Evolutionary conservation across 2,888 invertebrate species (phyloP).

Genomic region (Sinodicranocentrus sp.): DNA sequence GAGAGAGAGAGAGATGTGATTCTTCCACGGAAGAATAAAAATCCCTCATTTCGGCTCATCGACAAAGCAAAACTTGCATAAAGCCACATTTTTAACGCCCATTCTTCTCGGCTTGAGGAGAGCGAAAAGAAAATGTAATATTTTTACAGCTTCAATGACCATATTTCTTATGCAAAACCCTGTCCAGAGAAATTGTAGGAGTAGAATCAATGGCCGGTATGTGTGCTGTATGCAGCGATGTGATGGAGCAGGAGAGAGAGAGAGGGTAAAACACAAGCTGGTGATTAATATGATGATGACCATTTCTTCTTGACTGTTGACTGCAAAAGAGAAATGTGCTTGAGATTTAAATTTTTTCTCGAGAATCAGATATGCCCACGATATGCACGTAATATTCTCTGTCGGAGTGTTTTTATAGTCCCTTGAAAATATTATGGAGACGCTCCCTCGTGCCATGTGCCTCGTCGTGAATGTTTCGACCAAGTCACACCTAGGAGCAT

Average conservation of each 20-base stretch:
- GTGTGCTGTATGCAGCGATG: too few relatives aligned
- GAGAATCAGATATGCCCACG: background rate
- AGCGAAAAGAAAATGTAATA: background rate
- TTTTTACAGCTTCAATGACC: background rate
- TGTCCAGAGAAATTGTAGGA: background rate
- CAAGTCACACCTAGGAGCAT: slow-evolving; percentile 25
- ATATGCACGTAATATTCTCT: background rate
- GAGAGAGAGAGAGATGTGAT: background rate
- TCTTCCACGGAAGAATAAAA: background rate
- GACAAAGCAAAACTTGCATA: background rate
- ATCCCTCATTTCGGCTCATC: background rate
- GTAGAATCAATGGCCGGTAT: background rate
- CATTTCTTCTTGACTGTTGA: background rate
- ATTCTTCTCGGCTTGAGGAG: background rate
- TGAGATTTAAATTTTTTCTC: background rate
- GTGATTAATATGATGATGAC: background rate
- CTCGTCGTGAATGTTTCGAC: too few relatives aligned
- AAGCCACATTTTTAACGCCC: background rate
- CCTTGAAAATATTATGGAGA: slow-evolving; percentile 8
- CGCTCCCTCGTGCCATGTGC: background rate
- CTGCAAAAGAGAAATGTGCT: background rate
- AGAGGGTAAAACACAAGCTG: background rate
- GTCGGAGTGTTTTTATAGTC: slow-evolving; percentile 8
- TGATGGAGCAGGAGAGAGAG: too few relatives aligned
- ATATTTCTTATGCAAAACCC: background rate